phyloP scores from a whole-genome alignment of 2,888 invertebrate species.

The Andrena camellia region DNA sequence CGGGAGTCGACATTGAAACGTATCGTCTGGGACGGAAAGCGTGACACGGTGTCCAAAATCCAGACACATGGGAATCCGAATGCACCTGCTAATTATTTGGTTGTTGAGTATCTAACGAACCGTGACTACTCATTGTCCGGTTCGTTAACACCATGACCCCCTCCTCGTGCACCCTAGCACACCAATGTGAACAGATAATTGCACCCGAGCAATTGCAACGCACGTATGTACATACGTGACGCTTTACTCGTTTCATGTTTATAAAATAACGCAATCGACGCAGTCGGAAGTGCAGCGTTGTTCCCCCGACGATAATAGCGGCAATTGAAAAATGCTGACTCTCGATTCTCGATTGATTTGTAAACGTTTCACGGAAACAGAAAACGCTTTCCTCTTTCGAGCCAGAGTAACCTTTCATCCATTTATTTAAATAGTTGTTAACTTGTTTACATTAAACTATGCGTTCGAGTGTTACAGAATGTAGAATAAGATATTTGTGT shows the following conservation, averaged over 20 bases:
- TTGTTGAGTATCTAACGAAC: slow-evolving; percentile 79
- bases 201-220: slow-evolving; percentile 57
- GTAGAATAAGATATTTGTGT: background rate
- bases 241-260: slow-evolving; percentile 44
- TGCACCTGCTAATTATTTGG: slow-evolving; percentile 76
- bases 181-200: slow-evolving; percentile 68
- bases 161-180: slow-evolving; percentile 30
- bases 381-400: background rate
- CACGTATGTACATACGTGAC: slow-evolving; percentile 22
- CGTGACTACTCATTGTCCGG: slow-evolving; percentile 77
- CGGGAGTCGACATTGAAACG: slow-evolving; percentile 11
- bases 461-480: background rate
- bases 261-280: slow-evolving; percentile 37
- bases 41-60: slow-evolving; percentile 47
- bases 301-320: background rate
- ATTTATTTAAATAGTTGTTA: background rate
- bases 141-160: slow-evolving; percentile 75
- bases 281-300: background rate
- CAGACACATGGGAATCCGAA: slow-evolving; percentile 54
- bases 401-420: background rate
- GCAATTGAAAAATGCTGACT: slow-evolving; percentile 5
- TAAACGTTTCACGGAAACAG: background rate
- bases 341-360: background rate
- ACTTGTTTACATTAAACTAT: background rate
- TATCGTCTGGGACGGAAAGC: slow-evolving; percentile 1